These are phyloP conservation scores for Falco columbarius DNA, from an alignment of 2,797 vertebrate genomes.

Conservation along the genomic window DNA sequence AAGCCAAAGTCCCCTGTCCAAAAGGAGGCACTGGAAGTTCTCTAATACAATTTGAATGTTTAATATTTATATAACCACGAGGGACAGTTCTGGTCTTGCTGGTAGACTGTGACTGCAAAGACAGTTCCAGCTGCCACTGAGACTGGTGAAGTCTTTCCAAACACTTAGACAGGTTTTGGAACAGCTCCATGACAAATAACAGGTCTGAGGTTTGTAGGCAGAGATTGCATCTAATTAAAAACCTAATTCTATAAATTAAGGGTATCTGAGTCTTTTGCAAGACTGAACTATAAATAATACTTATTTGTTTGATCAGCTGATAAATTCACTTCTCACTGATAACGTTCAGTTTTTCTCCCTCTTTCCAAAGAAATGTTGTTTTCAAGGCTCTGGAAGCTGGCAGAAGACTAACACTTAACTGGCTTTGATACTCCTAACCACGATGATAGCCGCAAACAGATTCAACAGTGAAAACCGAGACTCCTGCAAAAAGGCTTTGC, in stretches of 20 bases:
- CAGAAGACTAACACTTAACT: background rate
- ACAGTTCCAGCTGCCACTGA: background rate
- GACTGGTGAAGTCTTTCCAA: background rate
- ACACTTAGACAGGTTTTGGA: background rate
- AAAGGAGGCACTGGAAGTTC: constrained; percentile 1
- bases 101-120: background rate
- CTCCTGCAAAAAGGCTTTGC: background rate
- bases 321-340: background rate
- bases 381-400: background rate
- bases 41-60: background rate
- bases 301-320: background rate
- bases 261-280: background rate
- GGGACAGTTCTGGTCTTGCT: background rate
- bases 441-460: background rate
- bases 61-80: background rate
- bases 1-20: background rate
- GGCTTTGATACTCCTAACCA: background rate
- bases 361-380: background rate
- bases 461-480: background rate
- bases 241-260: background rate
- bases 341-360: background rate
- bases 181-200: background rate
- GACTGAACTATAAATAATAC: background rate
- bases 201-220: background rate
- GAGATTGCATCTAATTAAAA: background rate